Evolutionary conservation across 1,140 invertebrate genomes (phyloP).

Genomic region (Lethocerus indicus): DNA sequence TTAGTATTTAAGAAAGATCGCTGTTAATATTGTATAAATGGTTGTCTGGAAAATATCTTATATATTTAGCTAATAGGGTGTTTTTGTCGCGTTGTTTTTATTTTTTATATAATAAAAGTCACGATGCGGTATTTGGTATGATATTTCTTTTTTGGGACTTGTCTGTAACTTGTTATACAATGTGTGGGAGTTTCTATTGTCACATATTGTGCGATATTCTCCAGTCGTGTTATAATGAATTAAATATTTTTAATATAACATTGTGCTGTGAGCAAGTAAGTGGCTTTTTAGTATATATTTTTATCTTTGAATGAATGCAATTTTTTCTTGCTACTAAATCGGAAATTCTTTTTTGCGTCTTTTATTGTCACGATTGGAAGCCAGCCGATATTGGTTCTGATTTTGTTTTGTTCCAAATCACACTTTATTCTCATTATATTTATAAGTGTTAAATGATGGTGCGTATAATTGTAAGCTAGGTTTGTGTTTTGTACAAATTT

Average conservation of each 20-base stretch:
- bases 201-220: conserved; percentile 4
- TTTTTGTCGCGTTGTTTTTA: conserved; percentile 9
- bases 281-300: conserved; percentile 16
- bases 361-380: too few relatives aligned
- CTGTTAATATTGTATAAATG: conserved; percentile 1
- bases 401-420: too few relatives aligned
- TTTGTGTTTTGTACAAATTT: too few relatives aligned
- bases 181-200: conserved; percentile 6
- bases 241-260: conserved; percentile 15
- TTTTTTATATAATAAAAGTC: conserved; percentile 8
- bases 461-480: too few relatives aligned
- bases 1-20: not conserved
- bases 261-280: conserved; percentile 14
- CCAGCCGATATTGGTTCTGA: too few relatives aligned
- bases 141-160: conserved; percentile 8
- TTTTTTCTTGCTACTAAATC: too few relatives aligned
- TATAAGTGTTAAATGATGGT: too few relatives aligned
- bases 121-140: conserved; percentile 4
- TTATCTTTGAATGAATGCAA: too few relatives aligned
- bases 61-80: conserved; percentile 3
- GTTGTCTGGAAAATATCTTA: conserved; percentile 9
- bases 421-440: too few relatives aligned
- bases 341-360: too few relatives aligned
- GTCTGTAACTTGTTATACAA: conserved; percentile 3
- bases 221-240: conserved; percentile 8